phyloP scores from a whole-genome alignment of 2,888 invertebrate species.

The Glyphotaelius pellucidus region DNA sequence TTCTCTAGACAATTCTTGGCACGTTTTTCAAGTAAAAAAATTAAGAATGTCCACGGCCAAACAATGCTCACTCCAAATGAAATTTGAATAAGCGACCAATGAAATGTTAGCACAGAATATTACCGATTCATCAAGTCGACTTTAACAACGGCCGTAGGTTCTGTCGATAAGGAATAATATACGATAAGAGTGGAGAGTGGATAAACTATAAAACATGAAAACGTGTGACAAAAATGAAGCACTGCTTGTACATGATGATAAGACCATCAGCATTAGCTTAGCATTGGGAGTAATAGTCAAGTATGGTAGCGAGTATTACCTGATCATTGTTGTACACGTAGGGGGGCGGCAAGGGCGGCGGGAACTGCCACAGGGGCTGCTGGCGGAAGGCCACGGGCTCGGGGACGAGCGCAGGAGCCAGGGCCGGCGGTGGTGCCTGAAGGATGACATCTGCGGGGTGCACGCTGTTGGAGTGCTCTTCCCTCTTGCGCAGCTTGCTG shows the following conservation, averaged over 20 bases:
- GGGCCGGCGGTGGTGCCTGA: constrained; percentile 75
- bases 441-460: constrained; percentile 83
- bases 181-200: constrained; percentile 34
- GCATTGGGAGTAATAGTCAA: background rate
- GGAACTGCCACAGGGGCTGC: constrained; percentile 90
- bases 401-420: constrained; percentile 73
- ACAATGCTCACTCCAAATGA: background rate
- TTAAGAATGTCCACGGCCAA: constrained; percentile 5
- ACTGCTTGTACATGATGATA: background rate
- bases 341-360: constrained; percentile 87
- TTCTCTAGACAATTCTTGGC: constrained; percentile 29
- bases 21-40: constrained; percentile 27
- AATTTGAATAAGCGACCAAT: constrained; percentile 36
- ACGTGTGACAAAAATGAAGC: constrained; percentile 20
- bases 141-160: constrained; percentile 18
- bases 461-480: constrained; percentile 85
- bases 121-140: background rate
- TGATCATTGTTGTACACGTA: constrained; percentile 88
- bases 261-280: background rate
- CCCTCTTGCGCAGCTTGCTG: constrained; percentile 92
- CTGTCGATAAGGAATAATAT: constrained; percentile 33
- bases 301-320: constrained; percentile 77
- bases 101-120: constrained; percentile 26
- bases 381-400: constrained; percentile 81
- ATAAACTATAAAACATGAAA: constrained; percentile 16